Base-by-base conservation (phyloP, 1,140 invertebrate species). In the Batillaria attramentaria region DNA sequence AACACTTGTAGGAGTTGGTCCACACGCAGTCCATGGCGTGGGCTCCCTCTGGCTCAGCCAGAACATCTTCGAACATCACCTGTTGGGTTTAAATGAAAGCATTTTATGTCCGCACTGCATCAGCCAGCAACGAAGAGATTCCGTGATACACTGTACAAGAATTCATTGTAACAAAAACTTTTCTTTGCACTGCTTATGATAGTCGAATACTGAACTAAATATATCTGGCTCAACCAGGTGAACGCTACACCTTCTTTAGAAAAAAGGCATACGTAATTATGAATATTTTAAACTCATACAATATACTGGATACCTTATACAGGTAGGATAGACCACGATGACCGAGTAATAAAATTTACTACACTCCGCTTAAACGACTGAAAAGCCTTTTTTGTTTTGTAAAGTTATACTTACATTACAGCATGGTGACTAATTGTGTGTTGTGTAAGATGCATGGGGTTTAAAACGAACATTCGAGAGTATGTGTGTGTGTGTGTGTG, bases 11-110 rank as follows among this genome's bases (percentile, higher is more conserved):
- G 78, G 94, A 95, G 24, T 94, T 89, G 35, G 93, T 92, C 95
- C 95, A 96, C 39, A 94, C 94, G 86, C 94, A 95, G 87, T 95
- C 94, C 2, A 94, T 93, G 81, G 94, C 95, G 54, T 94, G 91
- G 5, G 94, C 93, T 3, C 93, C 94, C 76, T 95, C 94, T 10
- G 95, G 95, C 90, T 96, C 95, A 0, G 94, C 95, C 42, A 96
- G 93, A 60, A 95, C 93, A 83, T 96, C 95, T 81, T 95, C 94
- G 94, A 95, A 96, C 28, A 69, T 39, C 3, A 87, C 84, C 88
- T 90, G 79, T n/a, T n/a, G n/a, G n/a, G n/a, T n/a, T n/a, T n/a
- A n/a, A n/a, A n/a, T n/a, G n/a, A n/a, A n/a, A n/a, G n/a, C n/a
- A n/a, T n/a, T n/a, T n/a, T n/a, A n/a, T n/a, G n/a, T n/a, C n/a